Base-by-base conservation (phyloP, 2,888 invertebrate genomes). In the Drosophila mettleri region DNA sequence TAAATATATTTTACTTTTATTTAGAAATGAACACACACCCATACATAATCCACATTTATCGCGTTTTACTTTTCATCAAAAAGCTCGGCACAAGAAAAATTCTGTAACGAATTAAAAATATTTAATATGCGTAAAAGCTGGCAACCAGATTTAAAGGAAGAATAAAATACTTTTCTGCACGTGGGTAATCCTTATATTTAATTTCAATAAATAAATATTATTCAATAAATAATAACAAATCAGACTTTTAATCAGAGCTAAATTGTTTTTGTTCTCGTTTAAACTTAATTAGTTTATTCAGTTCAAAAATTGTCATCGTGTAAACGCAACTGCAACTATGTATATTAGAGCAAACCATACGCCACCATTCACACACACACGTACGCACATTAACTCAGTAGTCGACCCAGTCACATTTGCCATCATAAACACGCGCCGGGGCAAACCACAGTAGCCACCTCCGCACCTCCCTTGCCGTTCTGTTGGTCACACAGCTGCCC, bases 391-490 rank as follows among this genome's bases (percentile, higher is more conserved):
- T 33, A 38, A 54, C 29, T 48, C 49, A 33, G 43, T 59, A 38
- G 52, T 53, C 60, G 55, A 62, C 59, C 82, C 77, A 78, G 69
- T 66, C 80, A 57, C 29, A 63, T 52, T 51, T 36, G 29, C 73
- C 73, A 77, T 86, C 78, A 84, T 79, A 79, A 84, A 80, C 82
- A 86, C 66, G 69, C 66, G 69, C 68, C 69, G 46, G 62, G 53
- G 16, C 69, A 61, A 55, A 70, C 80, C 68, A 60, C 82, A 69
- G 66, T 62, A 66, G 45, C 34, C 31, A 3, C 24, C 43, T 34
- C 41, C 16, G 7, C 8, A 5, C 9, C 9, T n/a, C 53, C 53
- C 49, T 29, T n/a, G 16, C 22, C 22, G 0, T 38, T 16, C 27
- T 27, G 27, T 45, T 12, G 10, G 8, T n/a, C 20, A 3, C 7